Percentiles rank a stretch among this genome's conserved stretches.
Conservation (phyloP, 1,140 invertebrate genomes). For the Steinernema feltiae region DNA sequence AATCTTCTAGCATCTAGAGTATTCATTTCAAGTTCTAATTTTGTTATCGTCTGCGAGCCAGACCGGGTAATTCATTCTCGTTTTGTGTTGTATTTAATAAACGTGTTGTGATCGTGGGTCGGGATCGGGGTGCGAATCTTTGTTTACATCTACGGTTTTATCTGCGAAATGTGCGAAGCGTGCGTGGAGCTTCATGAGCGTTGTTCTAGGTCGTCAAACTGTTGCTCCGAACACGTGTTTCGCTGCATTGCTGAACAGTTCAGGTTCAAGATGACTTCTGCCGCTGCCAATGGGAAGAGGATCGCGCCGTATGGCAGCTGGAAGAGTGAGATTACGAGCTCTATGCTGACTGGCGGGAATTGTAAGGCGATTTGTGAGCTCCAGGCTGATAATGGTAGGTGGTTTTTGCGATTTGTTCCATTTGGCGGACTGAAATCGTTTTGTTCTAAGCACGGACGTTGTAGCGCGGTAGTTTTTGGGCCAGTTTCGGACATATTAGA, state of each 20-base stretch:
- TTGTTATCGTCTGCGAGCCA: background rate
- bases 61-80: constrained; percentile 7
- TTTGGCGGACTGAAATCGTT: too few species aligned
- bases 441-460: too few species aligned
- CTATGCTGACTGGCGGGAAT: constrained; percentile 53
- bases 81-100: constrained; percentile 9
- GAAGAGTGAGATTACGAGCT: constrained; percentile 57
- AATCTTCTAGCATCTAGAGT: background rate
- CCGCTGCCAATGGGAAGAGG: constrained; percentile 27
- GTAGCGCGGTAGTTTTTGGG: too few species aligned
- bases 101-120: background rate
- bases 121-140: background rate
- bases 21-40: background rate
- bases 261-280: background rate
- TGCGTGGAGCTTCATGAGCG: background rate
- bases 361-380: constrained; percentile 46
- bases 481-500: too few species aligned
- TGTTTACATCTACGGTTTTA: too few species aligned
- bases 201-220: background rate
- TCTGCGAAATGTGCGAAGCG: background rate
- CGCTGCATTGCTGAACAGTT: background rate
- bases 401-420: constrained; percentile 19
- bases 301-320: constrained; percentile 55
- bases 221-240: background rate
- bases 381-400: constrained; percentile 27